Evolutionary conservation across 2,113 vertebrate genomes (phyloP).

Genomic region (Melierax canorus): DNA sequence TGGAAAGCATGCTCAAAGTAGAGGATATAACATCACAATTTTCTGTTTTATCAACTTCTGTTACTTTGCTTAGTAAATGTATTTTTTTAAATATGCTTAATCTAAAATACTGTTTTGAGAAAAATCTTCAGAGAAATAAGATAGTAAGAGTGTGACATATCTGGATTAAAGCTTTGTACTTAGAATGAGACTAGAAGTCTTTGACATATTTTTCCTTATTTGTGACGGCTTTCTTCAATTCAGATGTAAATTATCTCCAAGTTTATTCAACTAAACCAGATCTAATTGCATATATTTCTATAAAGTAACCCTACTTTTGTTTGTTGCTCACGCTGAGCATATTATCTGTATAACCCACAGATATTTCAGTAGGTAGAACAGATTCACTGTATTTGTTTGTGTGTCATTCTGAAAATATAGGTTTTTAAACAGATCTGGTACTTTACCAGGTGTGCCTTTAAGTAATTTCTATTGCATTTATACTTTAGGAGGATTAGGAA

Average conservation of each 20-base stretch:
- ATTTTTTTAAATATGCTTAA: not conserved
- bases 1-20: not conserved
- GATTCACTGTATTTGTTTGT: slow-evolving; percentile 57
- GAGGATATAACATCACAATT: not conserved
- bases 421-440: slow-evolving; percentile 53
- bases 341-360: not conserved
- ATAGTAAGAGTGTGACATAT: not conserved
- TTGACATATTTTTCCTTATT: slow-evolving; percentile 47
- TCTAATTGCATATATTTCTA: slow-evolving; percentile 44
- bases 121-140: not conserved
- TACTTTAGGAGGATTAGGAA: slow-evolving; percentile 67
- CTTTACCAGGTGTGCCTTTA: slow-evolving; percentile 69
- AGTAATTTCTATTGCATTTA: slow-evolving; percentile 66
- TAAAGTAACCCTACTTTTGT: slow-evolving; percentile 26
- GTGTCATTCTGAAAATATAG: slow-evolving; percentile 42
- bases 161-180: not conserved
- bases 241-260: slow-evolving; percentile 45
- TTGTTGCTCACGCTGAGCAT: not conserved
- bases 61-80: not conserved
- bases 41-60: not conserved
- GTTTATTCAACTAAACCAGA: slow-evolving; percentile 41
- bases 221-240: slow-evolving; percentile 15
- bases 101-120: not conserved
- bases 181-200: not conserved
- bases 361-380: slow-evolving; percentile 26